Evolutionary conservation across 2,113 vertebrate genomes (phyloP), one percentile per base, ranked within the genome.

Genomic region (Phrynosoma blainvillii): DNA sequence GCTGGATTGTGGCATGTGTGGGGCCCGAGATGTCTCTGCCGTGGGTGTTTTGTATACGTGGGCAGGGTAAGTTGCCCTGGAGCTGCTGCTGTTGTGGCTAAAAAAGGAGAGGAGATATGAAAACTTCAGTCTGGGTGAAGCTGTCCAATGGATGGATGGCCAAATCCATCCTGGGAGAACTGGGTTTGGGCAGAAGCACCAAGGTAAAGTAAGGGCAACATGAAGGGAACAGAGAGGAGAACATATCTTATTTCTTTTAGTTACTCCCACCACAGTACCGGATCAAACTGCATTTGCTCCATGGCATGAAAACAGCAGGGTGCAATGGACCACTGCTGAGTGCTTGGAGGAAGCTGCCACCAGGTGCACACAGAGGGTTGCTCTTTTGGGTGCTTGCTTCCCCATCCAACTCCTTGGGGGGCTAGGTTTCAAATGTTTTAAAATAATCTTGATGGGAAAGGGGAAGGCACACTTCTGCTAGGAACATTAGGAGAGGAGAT

Each of bases 31-130:
- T 79, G 96, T 94, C 36, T 98, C 98, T 0, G 90, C 11, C 0
- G 94, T 81, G 1, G 97, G 95, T 13, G 96, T 95, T 94, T 97
- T 97, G 94, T 97, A 98, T 68, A 96, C 96, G 93, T 98, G 98
- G 30, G 97, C 94, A 0, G 98, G 97, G 93, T 97, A 97, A 85
- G 94, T 93, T 40, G 96, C 89, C 94, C 98, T 96, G 23, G 84
- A 91, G 86, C 75, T 88, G 93, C 91, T 71, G 68, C 12, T 12
- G 78, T 93, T 12, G 79, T 93, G 92, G 47, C 94, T 94, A 11
- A 56, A 56, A 0, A 23, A 32, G 13, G n/a, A 40, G 27, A 30
- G 25, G 27, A 5, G 6, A 30, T 16, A 62, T 62, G 16, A 62
- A 62, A 62, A 62, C 18, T 7, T 25, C 27, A 54, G 16, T 79